These are phyloP conservation scores for Pogonognathellus flavescens DNA, from an alignment of 1,140 invertebrate genomes.

Conservation along the genomic window DNA sequence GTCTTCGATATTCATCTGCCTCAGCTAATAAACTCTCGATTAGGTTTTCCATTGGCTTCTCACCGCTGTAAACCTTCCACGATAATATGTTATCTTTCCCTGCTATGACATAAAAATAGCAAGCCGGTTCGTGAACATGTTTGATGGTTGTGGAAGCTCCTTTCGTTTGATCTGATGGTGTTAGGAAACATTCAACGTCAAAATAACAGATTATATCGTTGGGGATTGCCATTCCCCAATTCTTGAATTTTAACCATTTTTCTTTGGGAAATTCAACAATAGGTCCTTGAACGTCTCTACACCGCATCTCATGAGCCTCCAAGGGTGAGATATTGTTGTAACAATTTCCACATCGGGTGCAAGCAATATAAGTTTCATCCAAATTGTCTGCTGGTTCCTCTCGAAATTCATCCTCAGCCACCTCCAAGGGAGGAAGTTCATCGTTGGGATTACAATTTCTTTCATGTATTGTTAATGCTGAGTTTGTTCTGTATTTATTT, in stretches of 20 bases:
- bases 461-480: too few relatives aligned
- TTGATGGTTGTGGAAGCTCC: neutral
- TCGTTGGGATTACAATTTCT: too few relatives aligned
- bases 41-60: neutral
- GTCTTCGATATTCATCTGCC: neutral
- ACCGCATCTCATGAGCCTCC: neutral
- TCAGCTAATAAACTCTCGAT: neutral
- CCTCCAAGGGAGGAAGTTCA: too few relatives aligned
- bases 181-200: neutral
- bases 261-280: neutral
- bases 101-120: neutral
- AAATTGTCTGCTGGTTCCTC: neutral
- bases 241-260: neutral
- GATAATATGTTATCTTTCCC: neutral
- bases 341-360: neutral
- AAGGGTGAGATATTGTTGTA: neutral
- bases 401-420: too few relatives aligned
- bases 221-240: neutral
- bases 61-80: neutral
- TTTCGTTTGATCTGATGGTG: neutral
- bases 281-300: neutral
- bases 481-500: too few relatives aligned
- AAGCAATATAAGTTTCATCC: neutral
- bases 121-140: neutral
- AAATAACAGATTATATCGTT: neutral